Conservation (phyloP, 2,888 invertebrate species). For the Parnassius orleans region DNA sequence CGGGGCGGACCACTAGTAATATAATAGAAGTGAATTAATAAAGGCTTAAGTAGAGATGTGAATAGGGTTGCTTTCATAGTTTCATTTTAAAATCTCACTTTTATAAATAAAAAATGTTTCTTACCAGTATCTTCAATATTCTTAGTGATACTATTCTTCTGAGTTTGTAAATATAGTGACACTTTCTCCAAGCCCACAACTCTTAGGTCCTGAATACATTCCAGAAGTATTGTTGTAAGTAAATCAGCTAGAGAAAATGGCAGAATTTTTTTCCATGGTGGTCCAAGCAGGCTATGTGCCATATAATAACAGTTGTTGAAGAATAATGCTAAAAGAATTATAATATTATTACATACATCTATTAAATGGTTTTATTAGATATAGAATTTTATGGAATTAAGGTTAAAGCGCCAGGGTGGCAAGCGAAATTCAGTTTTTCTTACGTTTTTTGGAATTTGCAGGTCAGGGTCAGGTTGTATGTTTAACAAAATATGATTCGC, state of each 20-base stretch:
- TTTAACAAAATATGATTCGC: no score
- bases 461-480: no score
- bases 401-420: no score
- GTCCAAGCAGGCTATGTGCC: conserved; percentile 71
- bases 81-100: no score
- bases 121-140: conserved; percentile 62
- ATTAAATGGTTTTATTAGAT: no score
- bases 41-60: no score
- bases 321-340: conserved; percentile 60
- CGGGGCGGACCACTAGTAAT: no score
- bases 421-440: no score
- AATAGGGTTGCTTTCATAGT: no score
- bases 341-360: background rate
- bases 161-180: conserved; percentile 64
- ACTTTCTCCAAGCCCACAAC: conserved; percentile 69
- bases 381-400: no score
- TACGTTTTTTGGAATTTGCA: no score
- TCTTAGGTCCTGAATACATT: conserved; percentile 67
- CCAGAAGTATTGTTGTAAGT: conserved; percentile 55
- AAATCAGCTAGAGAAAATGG: conserved; percentile 52
- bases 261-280: conserved; percentile 67
- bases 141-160: conserved; percentile 58
- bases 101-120: conserved; percentile 7
- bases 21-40: no score
- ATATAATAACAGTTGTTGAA: conserved; percentile 78